phyloP scores from a whole-genome alignment of 2,113 vertebrate species.

The Hemicordylus capensis region DNA sequence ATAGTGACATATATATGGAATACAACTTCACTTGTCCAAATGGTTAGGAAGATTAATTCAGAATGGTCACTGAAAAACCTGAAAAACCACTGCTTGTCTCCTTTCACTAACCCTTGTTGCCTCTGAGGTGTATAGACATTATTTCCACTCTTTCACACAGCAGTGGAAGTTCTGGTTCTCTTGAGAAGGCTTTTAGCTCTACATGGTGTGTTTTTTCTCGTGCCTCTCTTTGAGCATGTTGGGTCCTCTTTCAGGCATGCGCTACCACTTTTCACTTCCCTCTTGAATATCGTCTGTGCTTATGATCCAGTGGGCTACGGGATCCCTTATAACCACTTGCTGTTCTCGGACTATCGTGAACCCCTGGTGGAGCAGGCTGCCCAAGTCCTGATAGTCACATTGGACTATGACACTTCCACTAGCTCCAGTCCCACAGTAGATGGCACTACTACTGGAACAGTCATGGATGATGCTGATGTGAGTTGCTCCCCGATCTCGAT shows the following conservation, averaged over 20 bases:
- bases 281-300: constrained; percentile 94
- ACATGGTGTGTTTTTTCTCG: background rate
- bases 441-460: constrained; percentile 88
- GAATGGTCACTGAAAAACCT: background rate
- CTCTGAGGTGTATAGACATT: background rate
- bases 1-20: background rate
- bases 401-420: constrained; percentile 89
- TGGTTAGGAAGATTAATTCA: background rate
- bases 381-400: constrained; percentile 93
- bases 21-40: background rate
- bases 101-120: background rate
- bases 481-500: constrained; percentile 36
- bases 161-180: background rate
- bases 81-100: background rate
- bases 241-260: constrained; percentile 82
- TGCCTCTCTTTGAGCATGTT: constrained; percentile 17
- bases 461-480: constrained; percentile 93
- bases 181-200: constrained; percentile 2
- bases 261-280: constrained; percentile 94
- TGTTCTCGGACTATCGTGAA: constrained; percentile 96
- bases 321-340: constrained; percentile 97
- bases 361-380: constrained; percentile 95
- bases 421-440: constrained; percentile 78
- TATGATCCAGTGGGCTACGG: constrained; percentile 98
- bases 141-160: background rate